Conservation (phyloP, 2,113 vertebrate species). For the Tragelaphus strepsiceros region DNA sequence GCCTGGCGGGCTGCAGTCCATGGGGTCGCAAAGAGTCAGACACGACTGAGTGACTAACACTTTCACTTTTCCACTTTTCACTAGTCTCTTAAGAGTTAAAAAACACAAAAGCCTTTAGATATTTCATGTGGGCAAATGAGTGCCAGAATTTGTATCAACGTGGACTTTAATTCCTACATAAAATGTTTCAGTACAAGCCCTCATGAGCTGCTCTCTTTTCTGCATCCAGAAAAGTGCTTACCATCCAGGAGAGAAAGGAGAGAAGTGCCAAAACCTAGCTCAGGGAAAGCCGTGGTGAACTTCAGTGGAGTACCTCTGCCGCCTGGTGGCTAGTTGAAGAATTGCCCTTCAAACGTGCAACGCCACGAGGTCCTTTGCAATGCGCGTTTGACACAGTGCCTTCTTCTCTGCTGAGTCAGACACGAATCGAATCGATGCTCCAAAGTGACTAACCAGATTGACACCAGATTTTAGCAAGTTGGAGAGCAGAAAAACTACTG, state of each 20-base stretch:
- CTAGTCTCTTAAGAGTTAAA: background rate
- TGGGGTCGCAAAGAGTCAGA: background rate
- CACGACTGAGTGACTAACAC: background rate
- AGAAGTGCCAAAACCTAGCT: background rate
- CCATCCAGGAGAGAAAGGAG: background rate
- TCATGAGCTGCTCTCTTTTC: background rate
- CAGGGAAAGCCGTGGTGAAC: rapidly evolving
- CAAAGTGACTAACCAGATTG: background rate
- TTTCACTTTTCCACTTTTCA: background rate
- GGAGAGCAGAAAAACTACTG: background rate
- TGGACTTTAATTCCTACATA: background rate
- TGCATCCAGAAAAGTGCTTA: background rate
- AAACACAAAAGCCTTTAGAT: background rate
- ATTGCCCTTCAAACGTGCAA: background rate
- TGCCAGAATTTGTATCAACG: background rate
- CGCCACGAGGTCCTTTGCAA: background rate
- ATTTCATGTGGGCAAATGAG: background rate
- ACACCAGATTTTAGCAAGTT: background rate
- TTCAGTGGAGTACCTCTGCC: background rate
- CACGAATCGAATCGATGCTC: rapidly evolving
- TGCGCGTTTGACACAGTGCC: background rate
- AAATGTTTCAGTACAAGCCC: background rate
- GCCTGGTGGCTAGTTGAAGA: background rate
- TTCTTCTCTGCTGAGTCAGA: background rate
- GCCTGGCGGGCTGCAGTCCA: background rate